phyloP scores from a whole-genome alignment of 2,888 invertebrate species.

The Tridacna gigas region DNA sequence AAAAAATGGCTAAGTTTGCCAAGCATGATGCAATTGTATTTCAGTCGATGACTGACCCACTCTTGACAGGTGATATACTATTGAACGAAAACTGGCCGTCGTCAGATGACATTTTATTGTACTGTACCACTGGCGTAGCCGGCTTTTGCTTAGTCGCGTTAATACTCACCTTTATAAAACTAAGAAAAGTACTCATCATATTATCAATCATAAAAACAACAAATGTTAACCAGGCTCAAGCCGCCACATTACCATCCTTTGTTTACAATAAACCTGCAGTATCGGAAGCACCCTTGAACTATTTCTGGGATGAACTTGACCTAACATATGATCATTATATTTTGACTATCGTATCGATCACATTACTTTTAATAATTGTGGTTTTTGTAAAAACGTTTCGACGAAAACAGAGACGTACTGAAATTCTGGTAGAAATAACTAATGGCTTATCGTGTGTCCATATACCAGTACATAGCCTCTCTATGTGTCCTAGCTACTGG shows the following conservation, averaged over 20 bases:
- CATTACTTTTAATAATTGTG: too few relatives aligned
- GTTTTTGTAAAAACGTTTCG: too few relatives aligned
- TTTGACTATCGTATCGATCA: too few relatives aligned
- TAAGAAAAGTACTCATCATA: constrained; percentile 22
- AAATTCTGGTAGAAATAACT: neutral
- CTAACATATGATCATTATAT: too few relatives aligned
- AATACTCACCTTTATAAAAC: constrained; percentile 2
- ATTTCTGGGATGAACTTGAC: too few relatives aligned
- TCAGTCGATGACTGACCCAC: too few relatives aligned
- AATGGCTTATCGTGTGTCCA: neutral
- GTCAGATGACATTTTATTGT: constrained; percentile 13
- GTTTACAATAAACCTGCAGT: too few relatives aligned
- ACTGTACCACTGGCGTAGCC: constrained; percentile 14
- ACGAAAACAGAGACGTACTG: neutral
- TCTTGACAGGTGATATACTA: constrained; percentile 35
- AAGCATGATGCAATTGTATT: constrained; percentile 39
- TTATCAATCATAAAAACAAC: constrained; percentile 6
- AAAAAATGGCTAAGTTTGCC: constrained; percentile 47
- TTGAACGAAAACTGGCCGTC: neutral
- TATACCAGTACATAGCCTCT: neutral
- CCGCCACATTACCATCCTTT: constrained; percentile 17
- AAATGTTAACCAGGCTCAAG: neutral
- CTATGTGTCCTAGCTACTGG: neutral
- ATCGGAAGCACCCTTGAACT: too few relatives aligned
- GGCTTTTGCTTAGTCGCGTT: too few relatives aligned